These are phyloP conservation scores for Momotus momota DNA, from an alignment of 2,797 vertebrate genomes.

Conservation along the genomic window DNA sequence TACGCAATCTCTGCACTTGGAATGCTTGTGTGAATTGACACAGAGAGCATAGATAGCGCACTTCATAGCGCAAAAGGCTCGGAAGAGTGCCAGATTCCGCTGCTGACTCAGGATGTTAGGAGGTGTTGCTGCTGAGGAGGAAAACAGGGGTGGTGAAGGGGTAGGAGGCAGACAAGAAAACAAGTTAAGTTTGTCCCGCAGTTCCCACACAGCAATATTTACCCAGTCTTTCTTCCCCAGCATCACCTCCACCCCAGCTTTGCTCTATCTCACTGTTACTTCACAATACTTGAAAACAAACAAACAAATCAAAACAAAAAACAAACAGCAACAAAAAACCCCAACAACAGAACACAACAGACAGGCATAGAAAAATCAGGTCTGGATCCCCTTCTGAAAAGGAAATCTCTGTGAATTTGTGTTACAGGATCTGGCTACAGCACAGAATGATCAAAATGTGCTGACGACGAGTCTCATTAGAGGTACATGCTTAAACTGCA, in stretches of 20 bases:
- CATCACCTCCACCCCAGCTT: neutral
- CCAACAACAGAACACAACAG: neutral
- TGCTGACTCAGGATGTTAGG: constrained; percentile 71
- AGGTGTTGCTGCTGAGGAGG: constrained; percentile 20
- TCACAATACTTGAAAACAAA: neutral
- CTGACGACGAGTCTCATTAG: neutral
- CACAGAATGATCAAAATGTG: neutral
- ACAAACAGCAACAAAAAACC: neutral
- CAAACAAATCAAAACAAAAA: neutral
- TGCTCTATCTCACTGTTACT: neutral
- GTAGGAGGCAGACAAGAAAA: neutral
- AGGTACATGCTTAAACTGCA: neutral
- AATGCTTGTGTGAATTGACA: constrained; percentile 85
- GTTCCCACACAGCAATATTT: neutral
- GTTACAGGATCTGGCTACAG: neutral
- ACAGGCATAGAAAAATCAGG: neutral
- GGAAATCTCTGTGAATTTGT: neutral
- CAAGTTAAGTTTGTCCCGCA: neutral
- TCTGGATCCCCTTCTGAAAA: neutral
- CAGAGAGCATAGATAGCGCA: constrained; percentile 94
- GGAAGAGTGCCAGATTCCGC: constrained; percentile 88
- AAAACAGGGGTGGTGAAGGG: neutral
- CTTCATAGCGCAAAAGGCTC: constrained; percentile 95
- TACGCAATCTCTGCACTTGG: constrained; percentile 79
- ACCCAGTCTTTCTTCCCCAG: neutral